Evolutionary conservation across 2,888 invertebrate genomes (phyloP).

Genomic region (Hedya salicella): DNA sequence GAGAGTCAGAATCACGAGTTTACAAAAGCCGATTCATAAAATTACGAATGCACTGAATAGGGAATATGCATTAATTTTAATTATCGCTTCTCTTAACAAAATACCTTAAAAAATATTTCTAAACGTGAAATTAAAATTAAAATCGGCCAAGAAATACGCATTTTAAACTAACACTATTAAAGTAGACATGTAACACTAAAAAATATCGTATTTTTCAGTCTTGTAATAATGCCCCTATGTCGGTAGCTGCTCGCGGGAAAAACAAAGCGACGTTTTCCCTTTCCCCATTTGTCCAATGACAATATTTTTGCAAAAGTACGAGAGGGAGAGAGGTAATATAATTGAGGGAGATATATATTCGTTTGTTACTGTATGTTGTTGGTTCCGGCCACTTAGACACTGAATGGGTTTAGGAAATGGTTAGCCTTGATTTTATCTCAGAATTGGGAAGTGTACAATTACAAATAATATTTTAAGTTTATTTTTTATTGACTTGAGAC

Average conservation of each 20-base stretch:
- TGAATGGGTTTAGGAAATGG: constrained; percentile 3
- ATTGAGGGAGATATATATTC: constrained; percentile 25
- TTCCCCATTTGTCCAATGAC: constrained; percentile 11
- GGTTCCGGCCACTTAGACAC: constrained; percentile 11
- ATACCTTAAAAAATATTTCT: no score
- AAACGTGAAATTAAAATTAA: no score
- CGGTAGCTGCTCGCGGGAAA: background rate
- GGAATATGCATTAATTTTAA: no score
- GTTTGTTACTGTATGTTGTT: constrained; percentile 15
- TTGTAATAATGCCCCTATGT: background rate
- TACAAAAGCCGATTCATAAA: no score
- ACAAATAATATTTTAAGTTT: no score
- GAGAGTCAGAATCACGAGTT: no score
- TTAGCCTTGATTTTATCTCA: constrained; percentile 3
- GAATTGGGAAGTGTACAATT: background rate
- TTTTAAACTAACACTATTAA: no score
- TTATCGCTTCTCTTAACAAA: no score
- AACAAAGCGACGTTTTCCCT: constrained; percentile 10
- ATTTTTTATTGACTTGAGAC: no score
- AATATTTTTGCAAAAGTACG: constrained; percentile 19
- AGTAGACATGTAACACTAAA: no score
- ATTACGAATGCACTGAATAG: no score
- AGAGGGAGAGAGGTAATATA: constrained; percentile 5
- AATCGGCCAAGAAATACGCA: no score
- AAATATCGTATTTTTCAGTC: background rate